Percentiles rank a stretch among this genome's conserved stretches.
phyloP scores from a whole-genome alignment of 2,888 invertebrate species.

The Drosophila pseudotakahashii region DNA sequence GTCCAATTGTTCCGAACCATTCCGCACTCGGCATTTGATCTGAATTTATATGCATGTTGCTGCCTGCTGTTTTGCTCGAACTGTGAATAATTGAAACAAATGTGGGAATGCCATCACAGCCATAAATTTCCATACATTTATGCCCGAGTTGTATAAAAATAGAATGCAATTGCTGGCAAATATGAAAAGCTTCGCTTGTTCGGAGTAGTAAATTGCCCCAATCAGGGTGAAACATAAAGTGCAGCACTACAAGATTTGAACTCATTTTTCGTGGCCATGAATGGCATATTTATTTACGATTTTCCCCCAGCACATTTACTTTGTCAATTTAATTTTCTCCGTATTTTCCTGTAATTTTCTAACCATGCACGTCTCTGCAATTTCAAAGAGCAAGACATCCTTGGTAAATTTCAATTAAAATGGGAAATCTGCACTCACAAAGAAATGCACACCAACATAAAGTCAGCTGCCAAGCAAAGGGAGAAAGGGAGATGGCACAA shows the following conservation, averaged over 20 bases:
- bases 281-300: constrained; percentile 14
- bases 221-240: background rate
- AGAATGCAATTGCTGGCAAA: constrained; percentile 18
- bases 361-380: constrained; percentile 31
- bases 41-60: constrained; percentile 46
- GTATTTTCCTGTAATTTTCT: too few relatives aligned
- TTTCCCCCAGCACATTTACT: constrained; percentile 1
- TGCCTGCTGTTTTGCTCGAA: constrained; percentile 23
- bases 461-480: constrained; percentile 8
- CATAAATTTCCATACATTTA: constrained; percentile 44
- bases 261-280: constrained; percentile 11
- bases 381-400: constrained; percentile 37
- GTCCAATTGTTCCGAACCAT: background rate
- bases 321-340: constrained; percentile 24
- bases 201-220: background rate
- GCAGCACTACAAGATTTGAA: background rate
- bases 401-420: constrained; percentile 61
- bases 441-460: constrained; percentile 43
- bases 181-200: constrained; percentile 22
- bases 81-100: constrained; percentile 61
- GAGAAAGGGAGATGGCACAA: background rate
- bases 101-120: constrained; percentile 35
- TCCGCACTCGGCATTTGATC: constrained; percentile 16
- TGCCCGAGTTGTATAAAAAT: constrained; percentile 8
- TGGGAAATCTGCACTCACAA: constrained; percentile 59